These are phyloP conservation scores for Hydropsyche tenuis DNA, from an alignment of 1,140 invertebrate species.

Conservation along the genomic window DNA sequence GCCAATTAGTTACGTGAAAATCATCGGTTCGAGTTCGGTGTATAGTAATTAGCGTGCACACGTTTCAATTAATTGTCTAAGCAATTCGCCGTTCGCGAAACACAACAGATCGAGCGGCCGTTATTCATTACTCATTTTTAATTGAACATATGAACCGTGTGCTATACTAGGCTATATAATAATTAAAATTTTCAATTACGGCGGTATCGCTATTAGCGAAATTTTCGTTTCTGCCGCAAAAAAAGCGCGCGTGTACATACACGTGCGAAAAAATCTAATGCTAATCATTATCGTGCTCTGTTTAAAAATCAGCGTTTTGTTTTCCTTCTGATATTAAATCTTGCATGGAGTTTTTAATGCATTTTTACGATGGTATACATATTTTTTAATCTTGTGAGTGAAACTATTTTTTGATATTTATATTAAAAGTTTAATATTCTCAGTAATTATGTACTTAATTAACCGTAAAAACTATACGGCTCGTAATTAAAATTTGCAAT, in stretches of 20 bases:
- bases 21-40: conserved; percentile 16
- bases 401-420: no score
- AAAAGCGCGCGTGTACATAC: not conserved
- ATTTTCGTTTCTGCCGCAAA: not conserved
- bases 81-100: conserved; percentile 8
- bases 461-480: no score
- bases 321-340: no score
- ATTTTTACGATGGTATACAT: no score
- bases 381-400: no score
- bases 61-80: conserved; percentile 26
- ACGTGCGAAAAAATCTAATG: not conserved
- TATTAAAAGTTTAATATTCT: no score
- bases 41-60: conserved; percentile 7
- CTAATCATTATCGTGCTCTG: no score
- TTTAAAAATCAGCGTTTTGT: no score
- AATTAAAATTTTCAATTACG: conserved; percentile 20
- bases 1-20: conserved; percentile 1
- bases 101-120: conserved; percentile 12
- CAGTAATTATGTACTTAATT: no score
- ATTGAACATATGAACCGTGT: conserved; percentile 22
- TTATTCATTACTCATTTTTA: conserved; percentile 29
- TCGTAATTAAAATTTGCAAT: no score
- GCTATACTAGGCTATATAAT: not conserved
- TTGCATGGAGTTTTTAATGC: no score
- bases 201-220: not conserved